Conservation (phyloP, 2,888 invertebrate genomes). For the Crossocerus cetratus region DNA sequence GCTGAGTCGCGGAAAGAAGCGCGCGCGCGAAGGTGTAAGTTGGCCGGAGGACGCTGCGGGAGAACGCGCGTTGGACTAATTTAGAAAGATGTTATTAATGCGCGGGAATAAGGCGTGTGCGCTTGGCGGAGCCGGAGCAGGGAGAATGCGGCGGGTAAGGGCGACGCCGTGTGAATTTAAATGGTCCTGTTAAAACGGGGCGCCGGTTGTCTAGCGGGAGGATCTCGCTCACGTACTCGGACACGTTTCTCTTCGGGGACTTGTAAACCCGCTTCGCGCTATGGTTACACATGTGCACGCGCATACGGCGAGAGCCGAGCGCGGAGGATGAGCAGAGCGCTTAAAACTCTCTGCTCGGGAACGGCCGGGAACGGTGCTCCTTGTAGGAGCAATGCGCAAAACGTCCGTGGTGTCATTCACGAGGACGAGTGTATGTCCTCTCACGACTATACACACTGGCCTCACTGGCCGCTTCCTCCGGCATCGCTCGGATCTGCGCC, state of each 20-base stretch:
- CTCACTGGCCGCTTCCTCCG: slow-evolving; percentile 5
- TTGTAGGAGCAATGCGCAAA: slow-evolving; percentile 22
- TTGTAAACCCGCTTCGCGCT: slow-evolving; percentile 56
- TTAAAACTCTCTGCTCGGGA: slow-evolving; percentile 30
- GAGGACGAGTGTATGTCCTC: slow-evolving; percentile 26
- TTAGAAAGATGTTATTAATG: slow-evolving; percentile 68
- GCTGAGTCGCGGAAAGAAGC: slow-evolving; percentile 1
- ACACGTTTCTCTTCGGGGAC: slow-evolving; percentile 61
- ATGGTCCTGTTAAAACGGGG: slow-evolving; percentile 73
- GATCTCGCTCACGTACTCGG: slow-evolving; percentile 74
- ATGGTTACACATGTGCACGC: slow-evolving; percentile 49
- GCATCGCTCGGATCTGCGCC: slow-evolving; percentile 24
- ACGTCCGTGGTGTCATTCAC: slow-evolving; percentile 42
- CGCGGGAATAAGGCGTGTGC: slow-evolving; percentile 60
- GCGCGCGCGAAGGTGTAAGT: slow-evolving; percentile 34
- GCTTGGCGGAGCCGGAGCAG: slow-evolving; percentile 25
- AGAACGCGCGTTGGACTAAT: slow-evolving; percentile 60
- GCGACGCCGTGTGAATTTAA: slow-evolving; percentile 73
- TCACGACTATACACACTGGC: slow-evolving; percentile 43
- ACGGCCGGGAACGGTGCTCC: slow-evolving; percentile 36
- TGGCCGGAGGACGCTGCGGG: slow-evolving; percentile 20
- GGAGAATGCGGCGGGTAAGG: slow-evolving; percentile 59
- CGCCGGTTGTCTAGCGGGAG: slow-evolving; percentile 73
- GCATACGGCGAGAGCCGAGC: slow-evolving; percentile 11
- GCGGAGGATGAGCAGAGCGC: slow-evolving; percentile 6